Conservation (phyloP, 2,113 vertebrate genomes). For the Perccottus glenii region DNA sequence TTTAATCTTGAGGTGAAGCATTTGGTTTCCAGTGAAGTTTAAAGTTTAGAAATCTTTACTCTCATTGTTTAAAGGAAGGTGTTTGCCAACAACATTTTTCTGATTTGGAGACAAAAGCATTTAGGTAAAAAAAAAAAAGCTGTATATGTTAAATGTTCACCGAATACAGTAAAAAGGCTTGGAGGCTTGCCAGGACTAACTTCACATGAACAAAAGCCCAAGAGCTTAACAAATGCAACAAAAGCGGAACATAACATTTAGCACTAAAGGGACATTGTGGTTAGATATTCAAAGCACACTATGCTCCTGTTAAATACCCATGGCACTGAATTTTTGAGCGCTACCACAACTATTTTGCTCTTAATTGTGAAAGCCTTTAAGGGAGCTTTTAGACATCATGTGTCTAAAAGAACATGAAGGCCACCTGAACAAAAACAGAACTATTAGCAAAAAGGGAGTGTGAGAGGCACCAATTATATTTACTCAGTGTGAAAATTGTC, state of each 20-base stretch:
- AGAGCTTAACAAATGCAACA: conserved; percentile 39
- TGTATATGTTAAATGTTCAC: conserved; percentile 37
- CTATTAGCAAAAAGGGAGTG: conserved; percentile 9
- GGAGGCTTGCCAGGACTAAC: conserved; percentile 46
- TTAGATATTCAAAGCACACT: conserved; percentile 48
- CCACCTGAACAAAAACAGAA: conserved; percentile 26
- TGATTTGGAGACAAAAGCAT: conserved; percentile 40
- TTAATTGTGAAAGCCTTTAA: conserved; percentile 35
- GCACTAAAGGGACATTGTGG: conserved; percentile 30
- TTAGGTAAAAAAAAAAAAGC: conserved; percentile 44
- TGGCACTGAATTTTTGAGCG: conserved; percentile 12
- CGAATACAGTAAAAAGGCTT: conserved; percentile 34
- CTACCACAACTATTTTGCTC: conserved; percentile 22
- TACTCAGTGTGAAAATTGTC: conserved; percentile 34
- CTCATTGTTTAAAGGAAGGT: conserved; percentile 30
- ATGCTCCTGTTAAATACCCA: conserved; percentile 43
- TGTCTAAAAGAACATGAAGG: conserved; percentile 30
- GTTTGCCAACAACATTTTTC: conserved; percentile 51
- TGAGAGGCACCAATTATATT: conserved; percentile 35
- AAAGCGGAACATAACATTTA: conserved; percentile 37
- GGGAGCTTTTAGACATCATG: conserved; percentile 17
- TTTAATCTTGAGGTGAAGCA: conserved; percentile 73
- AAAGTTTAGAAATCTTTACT: conserved; percentile 33
- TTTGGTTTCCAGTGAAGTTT: conserved; percentile 57
- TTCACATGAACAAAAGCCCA: conserved; percentile 44